Evolutionary conservation across 2,888 invertebrate genomes (phyloP).

Genomic region (Campopleginae sp.): DNA sequence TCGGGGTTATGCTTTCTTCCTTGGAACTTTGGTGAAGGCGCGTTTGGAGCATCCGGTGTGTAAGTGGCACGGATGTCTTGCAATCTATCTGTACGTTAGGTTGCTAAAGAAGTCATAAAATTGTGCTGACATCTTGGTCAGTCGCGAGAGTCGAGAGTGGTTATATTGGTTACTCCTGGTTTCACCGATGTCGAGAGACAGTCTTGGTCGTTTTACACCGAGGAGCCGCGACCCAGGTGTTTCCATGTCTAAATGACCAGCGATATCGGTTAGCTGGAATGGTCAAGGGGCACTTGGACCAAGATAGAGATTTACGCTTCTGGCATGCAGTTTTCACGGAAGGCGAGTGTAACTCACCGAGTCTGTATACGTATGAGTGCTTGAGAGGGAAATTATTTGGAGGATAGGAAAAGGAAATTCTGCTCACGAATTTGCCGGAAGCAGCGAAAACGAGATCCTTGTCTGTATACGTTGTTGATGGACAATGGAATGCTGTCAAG

Average conservation of each 20-base stretch:
- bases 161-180: slow-evolving; percentile 40
- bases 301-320: slow-evolving; percentile 46
- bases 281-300: slow-evolving; percentile 55
- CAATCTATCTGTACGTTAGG: slow-evolving; percentile 55
- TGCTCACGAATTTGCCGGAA: slow-evolving; percentile 10
- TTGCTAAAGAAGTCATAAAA: slow-evolving; percentile 70
- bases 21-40: slow-evolving; percentile 55
- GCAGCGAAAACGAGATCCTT: background rate
- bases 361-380: background rate
- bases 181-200: slow-evolving; percentile 40
- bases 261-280: slow-evolving; percentile 66
- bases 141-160: slow-evolving; percentile 51
- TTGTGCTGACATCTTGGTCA: slow-evolving; percentile 69
- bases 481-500: slow-evolving; percentile 3
- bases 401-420: slow-evolving; percentile 35
- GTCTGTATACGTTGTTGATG: slow-evolving; percentile 1
- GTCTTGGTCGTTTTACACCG: slow-evolving; percentile 11
- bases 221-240: slow-evolving; percentile 59
- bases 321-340: slow-evolving; percentile 33
- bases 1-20: slow-evolving; percentile 18
- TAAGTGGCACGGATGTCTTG: slow-evolving; percentile 7
- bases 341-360: background rate
- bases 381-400: slow-evolving; percentile 38
- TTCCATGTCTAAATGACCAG: slow-evolving; percentile 59
- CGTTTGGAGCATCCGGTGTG: slow-evolving; percentile 65